Evolutionary conservation across 1,140 invertebrate species (phyloP).

Genomic region (Temnothorax longispinosus): DNA sequence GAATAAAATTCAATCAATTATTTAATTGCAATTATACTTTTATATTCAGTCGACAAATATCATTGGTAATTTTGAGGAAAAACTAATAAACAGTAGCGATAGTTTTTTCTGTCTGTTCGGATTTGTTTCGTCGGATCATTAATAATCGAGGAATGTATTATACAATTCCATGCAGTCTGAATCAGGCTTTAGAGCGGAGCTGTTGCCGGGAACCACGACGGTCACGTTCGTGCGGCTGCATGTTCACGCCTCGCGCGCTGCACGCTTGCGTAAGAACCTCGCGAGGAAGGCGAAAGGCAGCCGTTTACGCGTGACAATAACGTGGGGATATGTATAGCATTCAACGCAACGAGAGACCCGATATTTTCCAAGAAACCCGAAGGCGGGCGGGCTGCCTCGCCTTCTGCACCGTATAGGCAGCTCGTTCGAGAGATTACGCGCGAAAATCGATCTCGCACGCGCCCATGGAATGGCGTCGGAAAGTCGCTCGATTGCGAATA

Average conservation of each 20-base stretch:
- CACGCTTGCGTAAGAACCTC: slow-evolving; percentile 17
- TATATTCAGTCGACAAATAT: neutral
- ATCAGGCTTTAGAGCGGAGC: neutral
- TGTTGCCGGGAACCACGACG: slow-evolving; percentile 25
- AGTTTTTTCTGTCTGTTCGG: neutral
- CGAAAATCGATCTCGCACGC: slow-evolving; percentile 49
- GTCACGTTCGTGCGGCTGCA: slow-evolving; percentile 27
- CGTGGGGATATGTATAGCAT: slow-evolving; percentile 27
- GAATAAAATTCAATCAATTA: neutral
- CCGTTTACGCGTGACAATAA: slow-evolving; percentile 39
- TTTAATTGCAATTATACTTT: neutral
- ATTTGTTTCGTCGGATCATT: neutral
- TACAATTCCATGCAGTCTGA: neutral
- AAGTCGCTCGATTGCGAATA: neutral
- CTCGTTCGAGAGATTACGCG: slow-evolving; percentile 50
- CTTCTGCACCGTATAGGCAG: slow-evolving; percentile 26
- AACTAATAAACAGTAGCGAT: neutral
- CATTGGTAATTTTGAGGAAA: neutral
- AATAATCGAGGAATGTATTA: neutral
- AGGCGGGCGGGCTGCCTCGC: slow-evolving; percentile 17
- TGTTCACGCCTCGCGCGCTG: neutral
- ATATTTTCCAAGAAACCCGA: slow-evolving; percentile 47
- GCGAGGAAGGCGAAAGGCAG: slow-evolving; percentile 19
- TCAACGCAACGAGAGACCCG: slow-evolving; percentile 28
- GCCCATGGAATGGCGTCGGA: neutral